Evolutionary conservation across 2,113 vertebrate species (phyloP), one percentile per base, ranked within the genome.

Genomic region (Sakesphorus luctuosus): DNA sequence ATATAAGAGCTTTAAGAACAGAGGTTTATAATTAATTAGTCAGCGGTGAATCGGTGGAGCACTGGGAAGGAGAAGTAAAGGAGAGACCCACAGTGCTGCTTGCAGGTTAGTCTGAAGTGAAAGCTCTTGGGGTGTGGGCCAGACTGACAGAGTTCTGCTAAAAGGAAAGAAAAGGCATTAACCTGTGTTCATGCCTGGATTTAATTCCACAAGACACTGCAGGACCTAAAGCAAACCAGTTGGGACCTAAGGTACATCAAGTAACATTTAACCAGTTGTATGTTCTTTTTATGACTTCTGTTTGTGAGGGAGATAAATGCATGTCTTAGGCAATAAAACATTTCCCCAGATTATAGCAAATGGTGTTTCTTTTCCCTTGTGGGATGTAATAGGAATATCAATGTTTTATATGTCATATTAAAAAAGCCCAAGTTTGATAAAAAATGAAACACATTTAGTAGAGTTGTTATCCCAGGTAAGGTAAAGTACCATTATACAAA

Each of bases 261-360:
- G 92, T 94, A 96, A 97, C 90, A 96, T 97, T 97, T 96, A 97
- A 97, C 92, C 89, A 93, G 91, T 96, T 96, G 96, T 96, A 96
- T 96, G 94, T 95, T 96, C 96, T 96, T 97, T 96, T 97, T 96
- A 96, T 97, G 94, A 96, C 93, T 97, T 96, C 93, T 97, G 94
- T 96, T 97, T 97, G 95, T 90, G 97, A 92, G 96, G 89, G 92
- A 94, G 97, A 91, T 96, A 95, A 97, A 97, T 95, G 97, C 82
- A 63, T 95, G 93, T 97, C 95, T 84, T 82, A 83, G 88, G 90
- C 95, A 96, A 96, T 96, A 95, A 93, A 97, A 97, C 96, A 97
- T 96, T 96, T 97, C 91, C 94, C 96, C 79, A 96, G 97, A 92
- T 96, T 94, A 93, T 89, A 93, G 94, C 95, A 97, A 97, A 97